Evolutionary conservation across 2,888 invertebrate genomes (phyloP), one percentile per base, ranked within the genome.

Genomic region (Oeneis ivallda): DNA sequence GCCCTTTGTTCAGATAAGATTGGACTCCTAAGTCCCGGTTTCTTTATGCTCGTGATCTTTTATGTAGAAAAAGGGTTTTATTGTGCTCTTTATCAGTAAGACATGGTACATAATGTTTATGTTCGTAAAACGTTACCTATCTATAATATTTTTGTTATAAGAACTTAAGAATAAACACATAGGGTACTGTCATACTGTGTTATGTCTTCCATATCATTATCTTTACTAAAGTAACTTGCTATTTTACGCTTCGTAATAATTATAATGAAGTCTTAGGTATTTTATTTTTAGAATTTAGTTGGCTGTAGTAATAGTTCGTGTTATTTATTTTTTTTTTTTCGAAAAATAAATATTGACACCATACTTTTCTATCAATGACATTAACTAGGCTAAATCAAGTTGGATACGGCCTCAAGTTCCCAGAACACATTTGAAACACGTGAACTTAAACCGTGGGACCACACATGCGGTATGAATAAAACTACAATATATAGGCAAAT

Each of bases 371-470:
- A 8, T 19, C 17, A 54, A 19, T 41, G 56, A 41, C 37, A 41
- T 39, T 10, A 39, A 39, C 41, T 56, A 47, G 58, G 39, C 37
- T 49, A 47, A 84, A 85, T 85, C 85, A 78, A 81, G 84, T 87
- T 82, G 75, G 73, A 74, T 47, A 34, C 58, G 49, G 75, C 80
- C 45, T 62, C 39, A 53, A 62, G 65, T 73, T 88, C 86, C 80
- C 83, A 85, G 84, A 84, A 83, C 72, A 63, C 71, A 72, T 74
- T 71, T 61, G 19, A 67, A 79, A 81, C 85, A 86, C 86, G 85
- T 87, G 86, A 76, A 76, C 73, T 39, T 53, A 63, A 75, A 85
- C 87, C 89, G 90, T 90, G 91, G 81, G 91, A 91, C 89, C 89
- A 89, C 89, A 87, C 87, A 84, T 78, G 82, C 72, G 73, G 75